These are phyloP conservation scores for Cavia aperea DNA, from an alignment of 2,113 vertebrate genomes.

Conservation along the genomic window DNA sequence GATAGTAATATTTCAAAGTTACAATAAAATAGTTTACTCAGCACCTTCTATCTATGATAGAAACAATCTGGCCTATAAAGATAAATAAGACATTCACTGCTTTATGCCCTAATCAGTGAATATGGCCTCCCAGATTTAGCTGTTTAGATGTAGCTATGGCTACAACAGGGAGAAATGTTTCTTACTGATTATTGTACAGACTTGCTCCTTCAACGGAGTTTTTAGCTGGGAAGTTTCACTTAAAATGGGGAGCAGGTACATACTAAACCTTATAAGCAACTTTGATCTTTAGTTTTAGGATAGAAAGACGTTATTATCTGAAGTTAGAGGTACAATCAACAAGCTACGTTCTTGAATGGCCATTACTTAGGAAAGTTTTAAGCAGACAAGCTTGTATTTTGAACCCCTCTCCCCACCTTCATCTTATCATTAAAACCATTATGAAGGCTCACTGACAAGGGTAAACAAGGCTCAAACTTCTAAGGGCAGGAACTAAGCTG, in stretches of 20 bases:
- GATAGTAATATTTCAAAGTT: not conserved
- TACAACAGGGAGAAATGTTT: not conserved
- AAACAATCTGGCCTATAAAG: not conserved
- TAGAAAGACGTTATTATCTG: not conserved
- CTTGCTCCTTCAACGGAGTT: not conserved
- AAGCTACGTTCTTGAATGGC: not conserved
- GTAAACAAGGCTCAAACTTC: not conserved
- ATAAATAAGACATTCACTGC: not conserved
- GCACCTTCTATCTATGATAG: not conserved
- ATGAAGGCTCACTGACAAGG: not conserved
- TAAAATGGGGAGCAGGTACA: not conserved
- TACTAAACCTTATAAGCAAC: not conserved
- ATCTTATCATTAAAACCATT: not conserved
- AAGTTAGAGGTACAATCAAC: not conserved
- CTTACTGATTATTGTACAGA: not conserved
- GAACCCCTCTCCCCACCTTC: not conserved
- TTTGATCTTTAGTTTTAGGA: not conserved
- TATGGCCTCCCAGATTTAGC: not conserved
- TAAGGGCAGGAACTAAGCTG: not conserved
- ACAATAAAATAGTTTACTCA: not conserved
- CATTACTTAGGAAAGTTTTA: not conserved
- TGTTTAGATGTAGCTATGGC: not conserved
- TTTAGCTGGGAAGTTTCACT: not conserved
- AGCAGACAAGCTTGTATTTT: not conserved
- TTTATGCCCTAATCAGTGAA: not conserved